phyloP scores from a whole-genome alignment of 2,113 vertebrate genomes.

The Sialia sialis region DNA sequence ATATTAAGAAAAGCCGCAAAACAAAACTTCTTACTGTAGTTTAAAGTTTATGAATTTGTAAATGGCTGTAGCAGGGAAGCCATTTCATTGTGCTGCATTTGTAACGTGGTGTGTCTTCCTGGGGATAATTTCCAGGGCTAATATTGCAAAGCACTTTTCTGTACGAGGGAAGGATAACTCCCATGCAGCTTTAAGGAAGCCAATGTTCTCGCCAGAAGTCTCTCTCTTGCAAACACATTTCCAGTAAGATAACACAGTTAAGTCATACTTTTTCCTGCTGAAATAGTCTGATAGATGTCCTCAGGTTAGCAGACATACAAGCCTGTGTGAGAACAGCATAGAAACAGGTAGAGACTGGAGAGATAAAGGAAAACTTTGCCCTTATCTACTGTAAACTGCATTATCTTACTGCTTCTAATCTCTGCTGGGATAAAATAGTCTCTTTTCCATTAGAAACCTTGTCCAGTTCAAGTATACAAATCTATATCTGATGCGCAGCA shows the following conservation, averaged over 20 bases:
- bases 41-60: slow-evolving; percentile 24
- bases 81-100: slow-evolving; percentile 1
- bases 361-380: not conserved
- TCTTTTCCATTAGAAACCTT: slow-evolving; percentile 9
- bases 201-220: not conserved
- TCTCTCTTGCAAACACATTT: not conserved
- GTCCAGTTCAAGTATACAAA: not conserved
- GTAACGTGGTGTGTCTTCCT: not conserved
- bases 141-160: not conserved
- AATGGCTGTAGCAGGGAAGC: not conserved
- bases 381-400: not conserved
- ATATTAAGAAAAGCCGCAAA: slow-evolving; percentile 24
- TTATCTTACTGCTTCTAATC: not conserved
- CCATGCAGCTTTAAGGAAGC: not conserved
- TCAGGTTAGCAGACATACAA: not conserved
- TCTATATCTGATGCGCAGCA: not conserved
- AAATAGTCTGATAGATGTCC: not conserved
- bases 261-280: not conserved
- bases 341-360: not conserved
- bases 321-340: not conserved
- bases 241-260: not conserved
- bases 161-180: not conserved
- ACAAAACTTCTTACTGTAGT: not conserved
- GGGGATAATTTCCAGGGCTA: not conserved
- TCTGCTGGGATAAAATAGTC: not conserved